These are phyloP conservation scores for Meliscaeva auricollis DNA, from an alignment of 2,888 invertebrate species.

Conservation along the genomic window DNA sequence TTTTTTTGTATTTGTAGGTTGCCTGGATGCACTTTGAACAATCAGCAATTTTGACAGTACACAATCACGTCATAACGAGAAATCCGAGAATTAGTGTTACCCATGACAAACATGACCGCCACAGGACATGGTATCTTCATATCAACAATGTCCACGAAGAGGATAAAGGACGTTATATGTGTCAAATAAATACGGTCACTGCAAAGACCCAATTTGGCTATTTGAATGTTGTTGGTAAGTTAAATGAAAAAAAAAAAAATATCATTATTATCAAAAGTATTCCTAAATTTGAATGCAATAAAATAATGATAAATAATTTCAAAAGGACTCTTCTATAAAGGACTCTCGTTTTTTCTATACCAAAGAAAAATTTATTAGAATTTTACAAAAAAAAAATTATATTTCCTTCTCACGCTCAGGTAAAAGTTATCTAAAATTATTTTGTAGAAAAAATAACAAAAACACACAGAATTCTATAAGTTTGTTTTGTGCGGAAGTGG, in stretches of 20 bases:
- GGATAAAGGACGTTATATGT: constrained; percentile 97
- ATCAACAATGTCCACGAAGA: constrained; percentile 96
- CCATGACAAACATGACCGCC: constrained; percentile 93
- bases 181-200: constrained; percentile 96
- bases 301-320: constrained; percentile 2
- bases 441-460: constrained; percentile 3
- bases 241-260: not conserved
- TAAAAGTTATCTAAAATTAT: constrained; percentile 30
- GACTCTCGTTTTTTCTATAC: too few relatives aligned
- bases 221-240: constrained; percentile 95
- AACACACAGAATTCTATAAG: constrained; percentile 8
- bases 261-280: not conserved
- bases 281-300: constrained; percentile 27
- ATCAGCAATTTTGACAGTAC: constrained; percentile 95
- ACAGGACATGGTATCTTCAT: constrained; percentile 95
- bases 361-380: too few relatives aligned
- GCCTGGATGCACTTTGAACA: constrained; percentile 98
- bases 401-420: constrained; percentile 27
- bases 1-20: constrained; percentile 87
- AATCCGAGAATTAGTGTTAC: constrained; percentile 96
- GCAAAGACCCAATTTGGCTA: constrained; percentile 97
- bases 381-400: constrained; percentile 42
- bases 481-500: not conserved
- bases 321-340: constrained; percentile 5
- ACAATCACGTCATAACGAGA: constrained; percentile 96